Conservation (phyloP, 2,888 invertebrate species). For the Ophion costatus region DNA sequence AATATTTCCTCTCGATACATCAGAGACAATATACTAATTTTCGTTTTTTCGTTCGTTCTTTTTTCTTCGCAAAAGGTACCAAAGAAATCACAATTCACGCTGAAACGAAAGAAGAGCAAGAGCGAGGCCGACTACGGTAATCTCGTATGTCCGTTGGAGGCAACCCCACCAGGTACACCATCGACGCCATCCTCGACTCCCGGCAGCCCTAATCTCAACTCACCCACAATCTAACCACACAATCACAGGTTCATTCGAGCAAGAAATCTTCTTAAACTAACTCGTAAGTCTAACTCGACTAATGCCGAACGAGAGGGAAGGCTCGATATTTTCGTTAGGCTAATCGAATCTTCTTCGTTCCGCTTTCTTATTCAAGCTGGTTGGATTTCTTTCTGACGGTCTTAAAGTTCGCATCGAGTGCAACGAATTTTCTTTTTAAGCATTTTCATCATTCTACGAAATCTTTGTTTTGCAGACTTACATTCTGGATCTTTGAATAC, state of each 20-base stretch:
- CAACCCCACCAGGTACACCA: slow-evolving; percentile 83
- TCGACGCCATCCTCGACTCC: slow-evolving; percentile 80
- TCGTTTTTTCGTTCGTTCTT: slow-evolving; percentile 34
- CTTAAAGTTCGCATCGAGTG: too few species aligned
- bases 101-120: slow-evolving; percentile 93
- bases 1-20: not conserved
- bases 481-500: too few species aligned
- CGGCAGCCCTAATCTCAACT: slow-evolving; percentile 82
- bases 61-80: slow-evolving; percentile 86
- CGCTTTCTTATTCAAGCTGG: not conserved
- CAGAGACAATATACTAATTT: not conserved
- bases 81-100: slow-evolving; percentile 94
- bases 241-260: slow-evolving; percentile 73
- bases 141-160: slow-evolving; percentile 93
- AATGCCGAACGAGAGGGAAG: slow-evolving; percentile 68
- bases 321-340: too few species aligned
- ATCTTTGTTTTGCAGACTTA: too few species aligned
- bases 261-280: slow-evolving; percentile 68
- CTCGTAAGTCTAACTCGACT: slow-evolving; percentile 80
- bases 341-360: not conserved
- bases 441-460: too few species aligned
- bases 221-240: slow-evolving; percentile 80
- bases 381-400: too few species aligned
- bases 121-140: slow-evolving; percentile 93
- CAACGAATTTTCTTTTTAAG: too few species aligned